phyloP scores from a whole-genome alignment of 2,888 invertebrate genomes.

The Desoria tigrina region DNA sequence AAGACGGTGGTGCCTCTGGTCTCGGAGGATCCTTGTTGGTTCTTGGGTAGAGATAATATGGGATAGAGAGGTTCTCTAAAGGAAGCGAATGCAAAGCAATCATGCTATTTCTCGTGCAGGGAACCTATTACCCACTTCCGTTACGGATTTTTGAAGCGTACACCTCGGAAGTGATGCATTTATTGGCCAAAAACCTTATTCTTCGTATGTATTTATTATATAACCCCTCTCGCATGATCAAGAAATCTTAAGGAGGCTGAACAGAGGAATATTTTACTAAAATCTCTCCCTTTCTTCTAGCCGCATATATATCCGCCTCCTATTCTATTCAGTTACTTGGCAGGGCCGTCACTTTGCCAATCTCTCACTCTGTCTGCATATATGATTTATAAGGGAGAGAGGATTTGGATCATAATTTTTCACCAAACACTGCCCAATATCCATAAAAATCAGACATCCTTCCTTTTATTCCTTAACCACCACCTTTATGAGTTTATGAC shows the following conservation, averaged over 20 bases:
- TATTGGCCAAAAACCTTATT: slow-evolving; percentile 52
- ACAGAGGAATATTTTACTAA: neutral
- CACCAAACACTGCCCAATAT: no score
- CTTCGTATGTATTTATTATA: slow-evolving; percentile 6
- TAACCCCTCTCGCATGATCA: slow-evolving; percentile 18
- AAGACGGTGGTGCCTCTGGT: no score
- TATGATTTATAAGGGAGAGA: no score
- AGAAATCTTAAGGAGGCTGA: slow-evolving; percentile 17
- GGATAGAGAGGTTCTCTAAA: no score
- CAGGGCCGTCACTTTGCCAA: no score
- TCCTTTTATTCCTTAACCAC: neutral
- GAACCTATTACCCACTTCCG: slow-evolving; percentile 54
- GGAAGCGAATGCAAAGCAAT: slow-evolving; percentile 49
- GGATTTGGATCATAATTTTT: no score
- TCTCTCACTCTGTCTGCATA: no score
- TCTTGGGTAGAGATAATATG: no score
- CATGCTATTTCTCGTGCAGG: slow-evolving; percentile 54
- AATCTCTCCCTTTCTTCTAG: neutral
- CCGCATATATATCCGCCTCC: neutral
- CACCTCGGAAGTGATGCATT: slow-evolving; percentile 54
- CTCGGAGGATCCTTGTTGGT: no score
- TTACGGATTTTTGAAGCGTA: slow-evolving; percentile 53
- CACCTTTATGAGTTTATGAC: no score
- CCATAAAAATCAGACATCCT: slow-evolving; percentile 15
- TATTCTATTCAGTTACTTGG: neutral